Evolutionary conservation across 2,888 invertebrate genomes (phyloP).

Genomic region (Altica lythri): DNA sequence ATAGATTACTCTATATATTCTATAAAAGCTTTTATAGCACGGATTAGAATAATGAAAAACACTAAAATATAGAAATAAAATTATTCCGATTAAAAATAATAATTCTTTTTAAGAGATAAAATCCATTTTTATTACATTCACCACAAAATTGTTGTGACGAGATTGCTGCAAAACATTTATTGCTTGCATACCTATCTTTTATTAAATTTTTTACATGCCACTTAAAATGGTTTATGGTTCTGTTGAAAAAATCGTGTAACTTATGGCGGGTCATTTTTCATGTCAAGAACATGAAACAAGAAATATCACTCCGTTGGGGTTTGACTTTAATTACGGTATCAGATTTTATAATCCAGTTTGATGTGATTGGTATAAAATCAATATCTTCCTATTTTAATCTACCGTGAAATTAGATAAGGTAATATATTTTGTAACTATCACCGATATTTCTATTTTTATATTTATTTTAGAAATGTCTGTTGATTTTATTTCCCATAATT

Average conservation of each 20-base stretch:
- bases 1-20: too few relatives aligned
- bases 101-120: neutral
- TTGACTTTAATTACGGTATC: constrained; percentile 16
- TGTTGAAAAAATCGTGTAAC: constrained; percentile 7
- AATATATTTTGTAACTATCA: too few relatives aligned
- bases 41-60: too few relatives aligned
- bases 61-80: too few relatives aligned
- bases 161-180: constrained; percentile 14
- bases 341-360: constrained; percentile 13
- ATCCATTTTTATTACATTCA: constrained; percentile 2
- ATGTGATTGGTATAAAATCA: constrained; percentile 6
- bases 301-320: constrained; percentile 18
- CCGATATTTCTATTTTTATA: too few relatives aligned
- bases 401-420: too few relatives aligned
- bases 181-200: constrained; percentile 18
- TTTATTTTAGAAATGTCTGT: too few relatives aligned
- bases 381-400: too few relatives aligned
- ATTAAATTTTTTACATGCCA: constrained; percentile 19
- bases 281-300: constrained; percentile 15
- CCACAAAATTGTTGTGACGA: neutral
- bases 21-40: too few relatives aligned
- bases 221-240: constrained; percentile 16
- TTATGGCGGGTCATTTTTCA: constrained; percentile 10
- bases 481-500: too few relatives aligned
- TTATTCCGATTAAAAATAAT: too few relatives aligned